These are phyloP conservation scores for Sceloporus tristichus DNA, from an alignment of 2,113 vertebrate species.

Conservation along the genomic window DNA sequence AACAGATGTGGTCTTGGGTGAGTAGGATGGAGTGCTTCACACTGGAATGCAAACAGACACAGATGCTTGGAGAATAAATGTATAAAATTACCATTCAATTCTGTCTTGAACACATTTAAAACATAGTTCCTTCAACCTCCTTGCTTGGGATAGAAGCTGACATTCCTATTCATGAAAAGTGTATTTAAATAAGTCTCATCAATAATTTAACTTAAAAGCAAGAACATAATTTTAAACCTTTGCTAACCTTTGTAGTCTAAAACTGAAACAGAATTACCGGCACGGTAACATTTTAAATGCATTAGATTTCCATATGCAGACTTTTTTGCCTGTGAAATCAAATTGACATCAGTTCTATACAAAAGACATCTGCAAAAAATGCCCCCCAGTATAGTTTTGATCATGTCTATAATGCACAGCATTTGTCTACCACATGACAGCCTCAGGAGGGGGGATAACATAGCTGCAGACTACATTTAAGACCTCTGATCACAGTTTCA, in stretches of 20 bases:
- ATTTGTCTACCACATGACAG: conserved; percentile 55
- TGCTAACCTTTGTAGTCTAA: conserved; percentile 69
- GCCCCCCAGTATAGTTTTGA: conserved; percentile 15
- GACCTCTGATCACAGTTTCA: conserved; percentile 37
- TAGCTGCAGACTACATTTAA: conserved; percentile 49
- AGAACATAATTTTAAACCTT: conserved; percentile 70
- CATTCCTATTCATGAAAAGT: conserved; percentile 76
- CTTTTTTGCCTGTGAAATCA: conserved; percentile 73
- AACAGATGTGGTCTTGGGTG: background rate
- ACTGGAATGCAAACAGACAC: conserved; percentile 7
- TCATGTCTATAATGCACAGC: conserved; percentile 47
- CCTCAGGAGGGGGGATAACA: background rate
- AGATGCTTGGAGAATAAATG: background rate
- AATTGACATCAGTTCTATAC: conserved; percentile 72
- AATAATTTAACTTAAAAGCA: conserved; percentile 72
- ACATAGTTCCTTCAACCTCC: conserved; percentile 73
- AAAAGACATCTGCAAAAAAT: conserved; percentile 71
- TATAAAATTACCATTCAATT: conserved; percentile 66
- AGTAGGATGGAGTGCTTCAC: background rate
- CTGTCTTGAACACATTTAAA: conserved; percentile 63
- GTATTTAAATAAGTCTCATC: conserved; percentile 74
- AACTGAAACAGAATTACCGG: conserved; percentile 68
- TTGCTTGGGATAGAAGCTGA: conserved; percentile 73
- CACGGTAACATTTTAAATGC: conserved; percentile 69
- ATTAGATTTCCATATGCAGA: conserved; percentile 67